Evolutionary conservation across 1,140 invertebrate genomes (phyloP), one percentile per base, ranked within the genome.

Genomic region (Rhagoletis zephyria): DNA sequence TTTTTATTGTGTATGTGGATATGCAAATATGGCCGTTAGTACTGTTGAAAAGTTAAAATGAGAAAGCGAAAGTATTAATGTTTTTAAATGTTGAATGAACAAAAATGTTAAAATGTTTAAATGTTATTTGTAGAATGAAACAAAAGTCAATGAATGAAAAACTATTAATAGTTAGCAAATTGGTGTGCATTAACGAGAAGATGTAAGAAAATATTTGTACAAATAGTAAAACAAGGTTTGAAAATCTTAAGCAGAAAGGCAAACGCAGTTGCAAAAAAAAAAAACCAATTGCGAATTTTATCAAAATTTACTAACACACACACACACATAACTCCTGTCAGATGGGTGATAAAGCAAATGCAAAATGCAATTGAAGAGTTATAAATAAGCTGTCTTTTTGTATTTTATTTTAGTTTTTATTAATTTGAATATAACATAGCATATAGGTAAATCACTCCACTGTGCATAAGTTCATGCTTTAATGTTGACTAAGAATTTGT

Each of bases 291-390:
- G 14, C 14, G 64, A 67, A 40, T 42, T 42, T 67, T 3, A 42
- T 3, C 2, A 19, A 42, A 67, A 67, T 40, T 19, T 30, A 56
- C 30, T 30, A 30, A 30, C 30, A 30, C 30, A 30, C 59, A 14
- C 19, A 56, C n/a, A 56, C 63, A 48, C 60, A 88, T 91, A 92
- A 92, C 91, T 92, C 91, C 90, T 92, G 91, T 92, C 91, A 92
- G 91, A 91, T 92, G 91, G 91, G 91, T 92, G 91, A 92, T 92
- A 92, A 89, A 61, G 19, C 63, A 85, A 65, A 45, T 56, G 42
- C 42, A n/a, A 51, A 74, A 40, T 12, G 60, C 48, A 48, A 65
- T 42, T 87, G 16, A 87, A 87, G 45, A 67, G 67, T 10, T 51
- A 56, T 7, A 87, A 56, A 56, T 56, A 7, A 1, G 5, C 51